These are phyloP conservation scores for Brachylomia viminalis DNA, from an alignment of 2,888 invertebrate species.

Conservation along the genomic window DNA sequence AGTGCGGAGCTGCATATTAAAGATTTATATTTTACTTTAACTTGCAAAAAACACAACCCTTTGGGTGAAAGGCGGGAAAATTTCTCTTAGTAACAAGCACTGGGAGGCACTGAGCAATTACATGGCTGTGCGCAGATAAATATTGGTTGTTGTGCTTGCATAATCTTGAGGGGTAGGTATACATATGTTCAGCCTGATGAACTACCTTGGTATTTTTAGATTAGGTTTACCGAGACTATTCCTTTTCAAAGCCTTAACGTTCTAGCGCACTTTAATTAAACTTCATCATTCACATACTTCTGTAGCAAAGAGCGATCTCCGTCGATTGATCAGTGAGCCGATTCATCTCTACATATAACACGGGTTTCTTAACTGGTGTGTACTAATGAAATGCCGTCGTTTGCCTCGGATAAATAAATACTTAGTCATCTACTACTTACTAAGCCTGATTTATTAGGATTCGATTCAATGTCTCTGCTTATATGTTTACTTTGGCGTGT, in stretches of 20 bases:
- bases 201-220: conserved; percentile 21
- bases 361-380: conserved; percentile 29
- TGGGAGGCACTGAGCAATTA: conserved; percentile 43
- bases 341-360: conserved; percentile 31
- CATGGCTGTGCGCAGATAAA: conserved; percentile 23
- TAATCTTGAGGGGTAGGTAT: conserved; percentile 14
- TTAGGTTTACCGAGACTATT: conserved; percentile 32
- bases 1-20: conserved; percentile 13
- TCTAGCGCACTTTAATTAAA: conserved; percentile 64
- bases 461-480: background rate
- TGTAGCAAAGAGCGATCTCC: conserved; percentile 50
- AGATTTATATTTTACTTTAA: conserved; percentile 34
- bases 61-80: conserved; percentile 1
- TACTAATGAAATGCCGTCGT: conserved; percentile 30
- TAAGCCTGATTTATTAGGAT: conserved; percentile 19
- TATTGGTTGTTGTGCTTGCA: conserved; percentile 33
- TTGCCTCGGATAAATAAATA: conserved; percentile 31
- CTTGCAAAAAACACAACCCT: conserved; percentile 33
- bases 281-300: conserved; percentile 54
- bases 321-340: conserved; percentile 58
- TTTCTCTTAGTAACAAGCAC: conserved; percentile 38
- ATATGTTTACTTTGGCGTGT: background rate
- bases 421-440: conserved; percentile 3
- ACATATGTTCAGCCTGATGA: conserved; percentile 1
- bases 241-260: conserved; percentile 40